A percentile compares a stretch with the other conserved stretches of the same genome.
These are phyloP conservation scores for Holothuria glaberrima DNA, from an alignment of 35 echinoderm and acorn worm species.

Conservation along the genomic window DNA sequence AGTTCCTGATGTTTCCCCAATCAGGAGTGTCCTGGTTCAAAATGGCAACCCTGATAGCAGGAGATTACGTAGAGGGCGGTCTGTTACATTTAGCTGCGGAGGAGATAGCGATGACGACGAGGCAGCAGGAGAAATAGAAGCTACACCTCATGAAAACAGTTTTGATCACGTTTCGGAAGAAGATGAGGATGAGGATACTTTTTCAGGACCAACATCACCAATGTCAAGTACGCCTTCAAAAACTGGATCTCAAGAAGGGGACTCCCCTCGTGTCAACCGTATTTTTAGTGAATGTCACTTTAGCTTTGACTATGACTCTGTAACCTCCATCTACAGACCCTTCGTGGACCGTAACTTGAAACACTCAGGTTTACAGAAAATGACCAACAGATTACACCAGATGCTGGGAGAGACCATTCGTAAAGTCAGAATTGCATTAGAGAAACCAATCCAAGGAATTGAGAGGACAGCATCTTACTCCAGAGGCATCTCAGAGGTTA, in stretches of 20 bases:
- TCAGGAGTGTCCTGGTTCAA: slow-evolving; percentile 18
- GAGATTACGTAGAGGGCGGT: background rate
- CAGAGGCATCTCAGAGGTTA: slow-evolving; percentile 54
- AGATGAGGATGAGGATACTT: background rate
- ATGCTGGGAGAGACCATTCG: slow-evolving; percentile 80
- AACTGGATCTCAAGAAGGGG: slow-evolving; percentile 33
- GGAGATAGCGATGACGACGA: slow-evolving; percentile 44
- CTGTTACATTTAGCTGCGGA: slow-evolving; percentile 52
- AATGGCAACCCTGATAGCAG: background rate
- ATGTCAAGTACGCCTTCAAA: slow-evolving; percentile 68
- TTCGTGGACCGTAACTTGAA: slow-evolving; percentile 92
- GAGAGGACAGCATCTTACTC: background rate
- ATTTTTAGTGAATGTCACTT: slow-evolving; percentile 95
- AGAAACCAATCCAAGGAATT: slow-evolving; percentile 53
- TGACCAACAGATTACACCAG: slow-evolving; percentile 73
- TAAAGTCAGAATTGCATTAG: slow-evolving; percentile 63
- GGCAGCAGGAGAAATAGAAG: background rate
- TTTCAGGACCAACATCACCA: background rate
- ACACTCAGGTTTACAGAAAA: slow-evolving; percentile 82
- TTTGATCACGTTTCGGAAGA: slow-evolving; percentile 30
- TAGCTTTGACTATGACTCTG: slow-evolving; percentile 85
- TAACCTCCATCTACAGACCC: slow-evolving; percentile 89
- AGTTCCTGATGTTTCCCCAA: slow-evolving; percentile 42
- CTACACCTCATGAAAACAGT: background rate
- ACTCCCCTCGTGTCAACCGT: slow-evolving; percentile 66